Base-by-base conservation (phyloP, 2,113 vertebrate species). In the Dendropsophus ebraccatus region DNA sequence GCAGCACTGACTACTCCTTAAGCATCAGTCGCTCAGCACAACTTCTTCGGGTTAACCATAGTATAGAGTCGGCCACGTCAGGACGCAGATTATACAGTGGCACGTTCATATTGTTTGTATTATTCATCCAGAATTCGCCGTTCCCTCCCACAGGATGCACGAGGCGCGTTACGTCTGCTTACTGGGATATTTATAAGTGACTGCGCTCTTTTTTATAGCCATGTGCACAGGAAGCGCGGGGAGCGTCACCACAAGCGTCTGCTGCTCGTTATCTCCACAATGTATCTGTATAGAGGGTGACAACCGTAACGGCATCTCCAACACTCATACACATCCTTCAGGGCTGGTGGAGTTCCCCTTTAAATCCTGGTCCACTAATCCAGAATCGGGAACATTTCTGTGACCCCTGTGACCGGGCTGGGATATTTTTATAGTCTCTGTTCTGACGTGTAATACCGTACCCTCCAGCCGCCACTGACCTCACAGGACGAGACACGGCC, bases 171-270 rank as follows among this genome's bases (percentile, higher is more conserved):
- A 47, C 77, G 35, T 60, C 21, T 37, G 54, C 30, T 79, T 23
- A 54, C 12, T 78, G 30, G 8, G 3, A 56, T 56, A 78, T 35
- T 78, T 23, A 23, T 37, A 58, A 37, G 30, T 79, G 76, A 79
- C 9, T 37, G 32, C 54, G n/a, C 41, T 19, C 1, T 28, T 54
- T 50, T 58, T 58, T 79, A 58, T 79, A 58, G 76, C 12, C 52
- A 58, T 58, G 52, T 58, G 52, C 32, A 41, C 52, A 79, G 76
- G 76, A 78, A 56, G 75, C 37, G 50, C 52, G 50, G 32, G 23
- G 25, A 50, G 28, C 1, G 12, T 35, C 30, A 9, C 30, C 65
- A 47, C 72, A 75, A 25, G 23, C 28, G 1, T 49, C 72, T 75
- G 72, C 2, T 17, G 65, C 65, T 35, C 65, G 35, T 69, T 69